These are phyloP conservation scores for Cydia fagiglandana DNA, from an alignment of 1,140 invertebrate species.

Conservation along the genomic window DNA sequence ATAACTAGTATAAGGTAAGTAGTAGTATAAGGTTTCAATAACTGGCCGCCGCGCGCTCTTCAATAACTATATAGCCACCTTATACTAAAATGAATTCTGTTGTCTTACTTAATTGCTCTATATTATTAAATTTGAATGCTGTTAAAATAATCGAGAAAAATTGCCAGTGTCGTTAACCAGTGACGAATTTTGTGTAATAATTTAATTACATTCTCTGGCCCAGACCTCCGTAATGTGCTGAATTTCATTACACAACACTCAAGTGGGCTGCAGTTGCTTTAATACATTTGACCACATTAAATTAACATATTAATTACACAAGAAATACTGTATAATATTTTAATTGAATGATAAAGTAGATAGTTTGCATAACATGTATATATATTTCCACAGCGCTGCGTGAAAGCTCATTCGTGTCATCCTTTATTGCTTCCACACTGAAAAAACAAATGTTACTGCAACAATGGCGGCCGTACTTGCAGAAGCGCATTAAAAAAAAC, in stretches of 20 bases:
- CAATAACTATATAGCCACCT: too few species aligned
- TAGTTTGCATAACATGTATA: not conserved
- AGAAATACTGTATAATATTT: not conserved
- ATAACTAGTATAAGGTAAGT: too few species aligned
- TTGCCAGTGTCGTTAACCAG: too few species aligned
- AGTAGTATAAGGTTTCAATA: too few species aligned
- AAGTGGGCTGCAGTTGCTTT: not conserved
- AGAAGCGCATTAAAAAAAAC: slow-evolving; percentile 7
- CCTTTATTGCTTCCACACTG: not conserved
- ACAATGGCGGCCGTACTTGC: slow-evolving; percentile 1
- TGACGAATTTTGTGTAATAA: too few species aligned
- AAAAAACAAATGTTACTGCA: slow-evolving; percentile 3
- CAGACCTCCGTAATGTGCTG: not conserved
- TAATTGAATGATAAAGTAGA: not conserved
- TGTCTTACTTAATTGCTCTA: too few species aligned
- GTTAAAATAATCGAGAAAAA: too few species aligned
- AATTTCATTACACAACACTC: not conserved
- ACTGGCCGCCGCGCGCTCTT: too few species aligned
- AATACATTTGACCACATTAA: not conserved
- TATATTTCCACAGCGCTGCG: not conserved
- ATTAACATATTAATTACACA: not conserved
- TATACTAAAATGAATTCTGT: too few species aligned
- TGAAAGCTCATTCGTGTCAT: slow-evolving; percentile 1
- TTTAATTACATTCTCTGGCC: too few species aligned
- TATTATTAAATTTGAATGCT: too few species aligned